Percentiles rank a stretch among this genome's conserved stretches.
phyloP scores from a whole-genome alignment of 1,140 invertebrate species.

The Wasmannia auropunctata region DNA sequence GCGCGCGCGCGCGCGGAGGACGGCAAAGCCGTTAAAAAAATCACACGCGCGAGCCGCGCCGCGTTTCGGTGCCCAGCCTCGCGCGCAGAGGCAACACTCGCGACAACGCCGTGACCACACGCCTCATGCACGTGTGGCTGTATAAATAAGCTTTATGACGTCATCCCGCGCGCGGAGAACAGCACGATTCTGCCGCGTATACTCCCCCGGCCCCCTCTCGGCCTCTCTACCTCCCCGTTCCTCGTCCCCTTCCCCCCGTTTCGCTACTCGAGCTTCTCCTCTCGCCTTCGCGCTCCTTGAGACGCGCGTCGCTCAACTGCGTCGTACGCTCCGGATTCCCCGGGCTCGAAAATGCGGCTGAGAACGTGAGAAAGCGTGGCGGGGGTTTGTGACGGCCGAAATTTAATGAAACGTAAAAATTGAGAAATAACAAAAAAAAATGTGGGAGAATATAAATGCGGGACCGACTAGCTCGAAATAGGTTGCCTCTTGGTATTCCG shows the following conservation, averaged over 20 bases:
- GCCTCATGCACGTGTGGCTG: slow-evolving; percentile 65
- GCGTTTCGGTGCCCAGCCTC: slow-evolving; percentile 1
- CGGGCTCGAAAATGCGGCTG: neutral
- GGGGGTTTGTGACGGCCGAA: neutral
- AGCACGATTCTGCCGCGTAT: slow-evolving; percentile 49
- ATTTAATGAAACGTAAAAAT: neutral
- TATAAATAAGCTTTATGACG: slow-evolving; percentile 78
- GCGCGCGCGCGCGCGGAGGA: too few relatives aligned
- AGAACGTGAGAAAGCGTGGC: neutral
- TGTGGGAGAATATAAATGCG: neutral
- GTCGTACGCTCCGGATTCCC: slow-evolving; percentile 34
- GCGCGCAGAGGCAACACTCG: slow-evolving; percentile 50
- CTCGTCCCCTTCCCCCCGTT: slow-evolving; percentile 28
- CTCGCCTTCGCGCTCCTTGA: neutral
- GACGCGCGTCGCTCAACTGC: neutral
- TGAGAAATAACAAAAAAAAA: neutral
- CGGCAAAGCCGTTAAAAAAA: slow-evolving; percentile 61
- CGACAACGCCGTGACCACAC: slow-evolving; percentile 55
- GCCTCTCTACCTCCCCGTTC: slow-evolving; percentile 49
- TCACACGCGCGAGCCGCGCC: slow-evolving; percentile 40
- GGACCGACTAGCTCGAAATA: neutral
- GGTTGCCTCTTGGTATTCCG: neutral
- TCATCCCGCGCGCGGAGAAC: slow-evolving; percentile 59
- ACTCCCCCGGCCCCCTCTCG: slow-evolving; percentile 47
- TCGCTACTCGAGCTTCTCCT: neutral